Evolutionary conservation across 2,888 invertebrate species (phyloP), one percentile per base, ranked within the genome.

Genomic region (Gastracanthus pulcherrimus): DNA sequence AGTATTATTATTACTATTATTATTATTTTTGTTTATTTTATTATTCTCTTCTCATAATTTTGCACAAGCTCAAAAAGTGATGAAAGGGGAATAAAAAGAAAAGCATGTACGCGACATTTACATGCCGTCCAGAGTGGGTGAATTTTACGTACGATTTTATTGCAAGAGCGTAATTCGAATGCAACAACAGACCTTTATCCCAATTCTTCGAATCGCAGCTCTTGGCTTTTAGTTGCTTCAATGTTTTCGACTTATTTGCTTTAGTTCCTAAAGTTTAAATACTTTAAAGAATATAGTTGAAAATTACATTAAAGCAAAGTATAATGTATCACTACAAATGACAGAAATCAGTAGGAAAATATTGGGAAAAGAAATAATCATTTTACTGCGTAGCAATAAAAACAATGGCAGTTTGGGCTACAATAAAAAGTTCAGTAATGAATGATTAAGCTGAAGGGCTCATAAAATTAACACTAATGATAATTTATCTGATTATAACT

Each of bases 181-280:
- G n/a, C 26, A 51, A 75, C 31, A 64, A 81, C 81, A 81, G 81
- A 81, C 81, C 81, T 81, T 81, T 48, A 72, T 81, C 60, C 67
- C 67, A 64, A 69, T 58, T 71, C 81, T 64, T 81, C 36, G 41
- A 71, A 51, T 66, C 72, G 81, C 60, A 66, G 76, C 60, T 72
- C 19, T 72, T 71, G 69, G 45, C 34, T 81, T 76, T 77, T 19
- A 36, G 71, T 71, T 67, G 77, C 41, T 67, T 72, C 67, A 29
- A 38, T 81, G 72, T 81, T 81, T 81, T 81, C 64, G 76, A 80
- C 38, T 81, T 81, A 72, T 81, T 77, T 23, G 77, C 76, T 81
- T 77, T 81, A 72, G 19, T 60, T 34, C 76, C 81, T 76, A 62
- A 67, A 81, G 66, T 45, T 80, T 72, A 81, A 81, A 77, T 72